Base-by-base conservation (phyloP, 1,140 invertebrate species). In the Philotrypesis tridentata region DNA sequence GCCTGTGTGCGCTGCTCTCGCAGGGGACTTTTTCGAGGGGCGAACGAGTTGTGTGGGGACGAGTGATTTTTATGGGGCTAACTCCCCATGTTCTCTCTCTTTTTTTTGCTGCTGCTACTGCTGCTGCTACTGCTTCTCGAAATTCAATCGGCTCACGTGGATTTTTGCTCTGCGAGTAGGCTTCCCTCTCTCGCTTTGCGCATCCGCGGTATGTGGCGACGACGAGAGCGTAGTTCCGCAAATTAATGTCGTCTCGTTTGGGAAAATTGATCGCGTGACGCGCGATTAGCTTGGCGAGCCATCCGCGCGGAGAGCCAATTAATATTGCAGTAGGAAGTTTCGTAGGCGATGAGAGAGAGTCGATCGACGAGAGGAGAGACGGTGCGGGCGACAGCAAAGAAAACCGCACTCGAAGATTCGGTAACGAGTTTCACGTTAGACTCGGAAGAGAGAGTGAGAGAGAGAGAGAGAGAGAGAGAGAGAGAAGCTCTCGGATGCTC, bases 291-390 rank as follows among this genome's bases (percentile, higher is more conserved):
- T 70, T 68, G 25, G 12, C n/a, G 48, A 84, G 80, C n/a, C 48
- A 80, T 60, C 83, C 48, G 60, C n/a, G n/a, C n/a, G n/a, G n/a
- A n/a, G n/a, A 86, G 85, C 86, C 87, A 90, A 89, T 90, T 90
- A 90, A 89, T 89, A 90, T 90, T 90, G 89, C 88, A 87, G 88
- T 87, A 85, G 71, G 65, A 88, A 89, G 84, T 89, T 89, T 86
- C 63, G 61, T 8, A 80, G 75, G 77, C 71, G 40, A 55, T 80
- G 84, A 84, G 84, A 82, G 83, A 80, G n/a, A n/a, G n/a, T n/a
- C n/a, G n/a, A 55, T 80, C 25, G 17, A 23, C 37, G 65, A 21
- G 48, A 12, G 40, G 25, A 33, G n/a, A n/a, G n/a, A n/a, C n/a
- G n/a, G n/a, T n/a, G n/a, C n/a, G n/a, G n/a, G n/a, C 37, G 31